Base-by-base conservation (phyloP, 2,888 invertebrate genomes). In the Oscheius onirici region DNA sequence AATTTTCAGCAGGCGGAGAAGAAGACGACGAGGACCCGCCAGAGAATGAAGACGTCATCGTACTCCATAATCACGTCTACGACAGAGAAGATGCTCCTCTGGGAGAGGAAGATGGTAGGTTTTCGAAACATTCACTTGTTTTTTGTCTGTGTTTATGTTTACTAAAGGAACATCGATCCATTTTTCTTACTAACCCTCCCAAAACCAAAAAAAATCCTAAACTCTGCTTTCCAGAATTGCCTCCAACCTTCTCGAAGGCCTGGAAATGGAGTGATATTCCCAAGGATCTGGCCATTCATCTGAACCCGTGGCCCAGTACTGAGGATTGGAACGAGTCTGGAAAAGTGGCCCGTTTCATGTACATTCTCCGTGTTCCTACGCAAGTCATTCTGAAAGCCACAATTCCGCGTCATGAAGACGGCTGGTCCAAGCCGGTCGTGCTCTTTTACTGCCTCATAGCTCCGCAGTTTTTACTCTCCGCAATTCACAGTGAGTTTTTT, bases 341-440 rank as follows among this genome's bases (percentile, higher is more conserved):
- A 2, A 63, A 46, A 28, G 15, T 63, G n/a, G 63, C 28, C 28
- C 46, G 49, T 11, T 10, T 63, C n/a, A 46, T 49, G 28, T 63
- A 63, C 20, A 28, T 63, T 34, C 46, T 63, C 49, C 63, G 63
- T 89, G 82, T 88, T 26, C 91, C 92, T 0, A 87, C 90, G 0
- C 87, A 90, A 76, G 78, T 91, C 17, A 1, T 90, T 0, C 88
- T 92, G 5, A 89, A 89, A 57, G 80, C 91, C 11, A 89, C 91
- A 1, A 88, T 91, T 34, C 92, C 92, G 0, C 88, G 91, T 3
- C 91, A 91, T 22, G 90, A 80, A 15, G 61, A 66, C 40, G 67
- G 74, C 13, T 92, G 92, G 92, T 91, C 91, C 72, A 90, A 91
- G 81, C 86, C 90, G 51, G 87, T 92, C n/a, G 90, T 91, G 76